Evolutionary conservation across 2,888 invertebrate genomes (phyloP).

Genomic region (Pollenia angustigena): DNA sequence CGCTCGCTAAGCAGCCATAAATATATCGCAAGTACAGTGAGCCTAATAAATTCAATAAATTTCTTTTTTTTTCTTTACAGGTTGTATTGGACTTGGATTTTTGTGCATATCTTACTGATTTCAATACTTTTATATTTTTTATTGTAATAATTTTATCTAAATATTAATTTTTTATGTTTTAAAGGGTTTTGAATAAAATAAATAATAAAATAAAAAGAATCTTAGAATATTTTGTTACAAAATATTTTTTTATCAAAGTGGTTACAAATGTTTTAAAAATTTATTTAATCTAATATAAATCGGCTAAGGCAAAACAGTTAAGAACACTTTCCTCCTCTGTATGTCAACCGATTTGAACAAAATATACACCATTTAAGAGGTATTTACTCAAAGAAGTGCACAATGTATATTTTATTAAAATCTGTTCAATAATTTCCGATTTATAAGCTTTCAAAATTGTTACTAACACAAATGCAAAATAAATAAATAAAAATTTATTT

Average conservation of each 20-base stretch:
- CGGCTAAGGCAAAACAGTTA: too few species aligned
- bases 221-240: background rate
- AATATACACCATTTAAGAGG: too few species aligned
- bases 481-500: too few species aligned
- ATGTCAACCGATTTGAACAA: too few species aligned
- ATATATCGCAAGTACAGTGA: background rate
- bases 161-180: background rate
- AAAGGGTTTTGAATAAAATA: background rate
- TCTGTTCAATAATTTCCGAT: too few species aligned
- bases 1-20: too few species aligned
- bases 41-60: background rate
- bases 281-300: too few species aligned
- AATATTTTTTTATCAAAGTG: background rate
- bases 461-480: too few species aligned
- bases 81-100: conserved; percentile 79
- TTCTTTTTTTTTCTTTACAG: conserved; percentile 72
- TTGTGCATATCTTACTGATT: conserved; percentile 70
- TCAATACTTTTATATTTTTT: conserved; percentile 58
- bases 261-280: background rate
- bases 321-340: too few species aligned
- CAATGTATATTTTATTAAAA: too few species aligned
- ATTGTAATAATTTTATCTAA: conserved; percentile 1
- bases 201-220: background rate
- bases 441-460: too few species aligned
- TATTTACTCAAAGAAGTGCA: too few species aligned